Percentiles rank a stretch among this genome's conserved stretches.
phyloP scores from a whole-genome alignment of 2,113 vertebrate genomes.

The Cygnus buccinator region DNA sequence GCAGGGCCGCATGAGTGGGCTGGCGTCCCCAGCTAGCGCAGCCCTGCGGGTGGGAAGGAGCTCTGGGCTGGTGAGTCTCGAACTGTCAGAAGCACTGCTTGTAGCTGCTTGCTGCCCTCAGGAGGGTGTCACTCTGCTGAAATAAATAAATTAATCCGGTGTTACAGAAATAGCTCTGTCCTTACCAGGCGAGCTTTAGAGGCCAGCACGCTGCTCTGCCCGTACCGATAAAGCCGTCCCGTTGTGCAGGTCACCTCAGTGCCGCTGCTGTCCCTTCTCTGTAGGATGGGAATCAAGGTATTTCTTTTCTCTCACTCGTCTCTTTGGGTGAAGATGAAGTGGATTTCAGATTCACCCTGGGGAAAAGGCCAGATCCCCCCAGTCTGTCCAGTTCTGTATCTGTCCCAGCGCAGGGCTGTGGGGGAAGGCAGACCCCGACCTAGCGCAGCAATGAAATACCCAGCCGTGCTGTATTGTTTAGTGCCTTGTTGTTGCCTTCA shows the following conservation, averaged over 20 bases:
- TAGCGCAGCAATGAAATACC: background rate
- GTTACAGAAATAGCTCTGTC: conserved; percentile 29
- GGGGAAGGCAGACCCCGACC: conserved; percentile 36
- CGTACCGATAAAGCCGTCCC: rapidly evolving
- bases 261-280: background rate
- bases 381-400: conserved; percentile 28
- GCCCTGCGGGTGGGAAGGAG: background rate
- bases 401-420: background rate
- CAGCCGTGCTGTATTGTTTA: background rate
- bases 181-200: background rate
- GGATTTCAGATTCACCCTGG: conserved; percentile 3
- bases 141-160: background rate
- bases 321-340: no score
- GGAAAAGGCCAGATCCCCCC: background rate
- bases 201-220: background rate
- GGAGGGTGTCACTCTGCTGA: conserved; percentile 10
- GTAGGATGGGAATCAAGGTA: background rate
- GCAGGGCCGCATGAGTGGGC: background rate
- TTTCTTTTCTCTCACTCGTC: background rate
- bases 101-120: conserved; percentile 3
- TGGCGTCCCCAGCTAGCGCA: no score
- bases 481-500: conserved; percentile 9
- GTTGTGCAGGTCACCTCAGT: background rate
- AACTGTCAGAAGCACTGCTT: background rate
- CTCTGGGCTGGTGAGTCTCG: conserved; percentile 5